Conservation (phyloP, 2,113 vertebrate species). For the Ceyx margarethae region DNA sequence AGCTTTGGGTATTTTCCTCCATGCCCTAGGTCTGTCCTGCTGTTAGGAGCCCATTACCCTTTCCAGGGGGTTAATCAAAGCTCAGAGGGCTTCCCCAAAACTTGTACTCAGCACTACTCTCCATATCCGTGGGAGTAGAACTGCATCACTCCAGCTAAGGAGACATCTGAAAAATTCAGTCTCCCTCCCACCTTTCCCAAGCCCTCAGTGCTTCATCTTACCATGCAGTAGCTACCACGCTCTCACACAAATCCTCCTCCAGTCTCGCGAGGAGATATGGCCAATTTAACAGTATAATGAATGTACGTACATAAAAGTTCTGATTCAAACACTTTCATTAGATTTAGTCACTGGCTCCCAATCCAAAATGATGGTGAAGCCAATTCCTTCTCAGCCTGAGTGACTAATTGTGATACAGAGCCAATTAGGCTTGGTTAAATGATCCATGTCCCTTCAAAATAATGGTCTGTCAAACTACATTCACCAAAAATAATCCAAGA, state of each 20-base stretch:
- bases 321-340: conserved; percentile 42
- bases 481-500: conserved; percentile 35
- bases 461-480: conserved; percentile 44
- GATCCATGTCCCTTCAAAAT: conserved; percentile 53
- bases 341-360: conserved; percentile 42
- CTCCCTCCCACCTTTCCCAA: neutral
- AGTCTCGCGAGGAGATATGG: neutral
- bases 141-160: neutral
- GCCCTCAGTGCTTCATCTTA: neutral
- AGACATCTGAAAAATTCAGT: neutral
- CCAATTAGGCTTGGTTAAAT: conserved; percentile 67
- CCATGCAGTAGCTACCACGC: neutral
- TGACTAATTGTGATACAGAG: conserved; percentile 66
- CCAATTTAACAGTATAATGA: conserved; percentile 10
- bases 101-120: neutral
- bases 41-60: neutral
- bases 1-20: neutral
- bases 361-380: conserved; percentile 24
- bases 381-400: neutral
- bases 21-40: neutral
- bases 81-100: neutral
- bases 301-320: neutral
- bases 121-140: neutral
- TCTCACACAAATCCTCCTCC: neutral
- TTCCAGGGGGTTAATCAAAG: neutral